Evolutionary conservation across 2,888 invertebrate genomes (phyloP).

Genomic region (Melanostoma mellinum): DNA sequence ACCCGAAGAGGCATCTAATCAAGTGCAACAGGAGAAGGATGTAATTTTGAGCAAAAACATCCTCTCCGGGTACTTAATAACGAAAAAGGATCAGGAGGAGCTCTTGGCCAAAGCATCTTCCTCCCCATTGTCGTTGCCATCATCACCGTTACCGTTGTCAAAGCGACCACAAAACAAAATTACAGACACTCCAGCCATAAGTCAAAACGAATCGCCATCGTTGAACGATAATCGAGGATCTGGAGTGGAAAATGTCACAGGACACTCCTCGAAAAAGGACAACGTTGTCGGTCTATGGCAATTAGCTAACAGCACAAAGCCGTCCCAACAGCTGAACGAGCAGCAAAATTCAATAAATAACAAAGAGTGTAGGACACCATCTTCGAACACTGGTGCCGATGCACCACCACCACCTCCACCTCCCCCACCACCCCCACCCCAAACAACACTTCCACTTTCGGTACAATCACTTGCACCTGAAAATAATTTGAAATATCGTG

Average conservation of each 20-base stretch:
- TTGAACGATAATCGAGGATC: conserved; percentile 40
- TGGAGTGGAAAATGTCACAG: conserved; percentile 56
- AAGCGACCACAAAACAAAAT: conserved; percentile 57
- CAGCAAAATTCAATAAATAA: conserved; percentile 73
- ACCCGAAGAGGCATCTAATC: conserved; percentile 36
- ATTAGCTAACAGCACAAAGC: conserved; percentile 61
- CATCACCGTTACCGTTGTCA: conserved; percentile 6
- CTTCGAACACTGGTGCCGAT: conserved; percentile 6
- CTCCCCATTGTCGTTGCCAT: conserved; percentile 23
- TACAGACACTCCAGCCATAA: conserved; percentile 39
- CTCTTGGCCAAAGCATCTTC: conserved; percentile 58
- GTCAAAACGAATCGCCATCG: conserved; percentile 32
- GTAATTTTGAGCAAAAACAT: conserved; percentile 74
- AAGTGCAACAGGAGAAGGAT: conserved; percentile 65
- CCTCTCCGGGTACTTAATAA: conserved; percentile 74
- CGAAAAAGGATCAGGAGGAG: conserved; percentile 74
- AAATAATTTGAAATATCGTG: conserved; percentile 52
- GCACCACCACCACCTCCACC: conserved; percentile 58
- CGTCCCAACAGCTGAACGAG: conserved; percentile 34
- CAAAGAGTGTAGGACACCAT: conserved; percentile 51
- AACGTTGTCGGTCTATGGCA: conserved; percentile 42
- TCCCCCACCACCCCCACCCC: conserved; percentile 49
- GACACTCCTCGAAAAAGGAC: conserved; percentile 46
- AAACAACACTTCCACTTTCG: conserved; percentile 4
- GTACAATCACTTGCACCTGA: conserved; percentile 28